Conservation (phyloP, 2,888 invertebrate genomes). For the Tipula lateralis region DNA sequence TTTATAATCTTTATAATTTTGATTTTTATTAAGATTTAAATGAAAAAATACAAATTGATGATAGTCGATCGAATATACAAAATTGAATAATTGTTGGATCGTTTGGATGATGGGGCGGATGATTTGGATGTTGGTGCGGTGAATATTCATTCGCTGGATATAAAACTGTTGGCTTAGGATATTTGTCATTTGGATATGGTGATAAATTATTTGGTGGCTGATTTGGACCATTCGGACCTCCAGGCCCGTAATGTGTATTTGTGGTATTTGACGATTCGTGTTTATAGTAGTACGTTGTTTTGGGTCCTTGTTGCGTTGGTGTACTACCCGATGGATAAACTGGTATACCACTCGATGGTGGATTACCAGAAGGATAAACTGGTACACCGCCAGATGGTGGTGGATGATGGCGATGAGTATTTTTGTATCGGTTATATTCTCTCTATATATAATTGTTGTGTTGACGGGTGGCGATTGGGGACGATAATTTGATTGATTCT, state of each 20-base stretch:
- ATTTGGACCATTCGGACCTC: constrained; percentile 34
- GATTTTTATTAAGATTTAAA: no score
- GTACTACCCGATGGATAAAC: constrained; percentile 31
- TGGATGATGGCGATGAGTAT: constrained; percentile 29
- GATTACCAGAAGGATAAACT: constrained; percentile 28
- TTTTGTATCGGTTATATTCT: constrained; percentile 32
- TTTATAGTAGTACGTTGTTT: constrained; percentile 36
- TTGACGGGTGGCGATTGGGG: constrained; percentile 36
- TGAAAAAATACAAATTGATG: no score
- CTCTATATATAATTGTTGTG: constrained; percentile 41
- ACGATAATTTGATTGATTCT: constrained; percentile 33
- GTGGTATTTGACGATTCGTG: constrained; percentile 35
- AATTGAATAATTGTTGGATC: constrained; percentile 53
- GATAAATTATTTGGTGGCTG: constrained; percentile 34
- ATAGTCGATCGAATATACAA: no score
- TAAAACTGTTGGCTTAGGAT: constrained; percentile 30
- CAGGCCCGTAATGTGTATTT: constrained; percentile 38
- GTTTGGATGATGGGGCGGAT: constrained; percentile 39
- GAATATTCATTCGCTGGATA: constrained; percentile 34
- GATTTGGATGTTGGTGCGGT: constrained; percentile 32
- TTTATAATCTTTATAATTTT: no score
- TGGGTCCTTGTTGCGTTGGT: constrained; percentile 33
- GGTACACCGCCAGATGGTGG: constrained; percentile 32
- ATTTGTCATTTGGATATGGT: constrained; percentile 34
- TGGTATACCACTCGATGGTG: constrained; percentile 27